Evolutionary conservation across 2,888 invertebrate genomes (phyloP).

Genomic region (Iselma pallidipennis): DNA sequence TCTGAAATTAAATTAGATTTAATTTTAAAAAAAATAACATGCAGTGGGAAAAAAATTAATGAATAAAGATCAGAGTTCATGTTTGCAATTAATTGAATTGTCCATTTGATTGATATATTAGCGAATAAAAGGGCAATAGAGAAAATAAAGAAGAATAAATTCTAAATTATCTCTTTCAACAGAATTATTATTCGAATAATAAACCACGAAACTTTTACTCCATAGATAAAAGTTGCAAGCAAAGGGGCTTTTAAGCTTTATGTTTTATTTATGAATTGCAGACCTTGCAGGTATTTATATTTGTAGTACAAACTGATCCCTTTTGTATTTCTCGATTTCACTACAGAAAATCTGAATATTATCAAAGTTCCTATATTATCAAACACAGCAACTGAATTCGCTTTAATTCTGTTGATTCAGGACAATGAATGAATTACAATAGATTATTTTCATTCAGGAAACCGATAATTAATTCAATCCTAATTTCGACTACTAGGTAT

Average conservation of each 20-base stretch:
- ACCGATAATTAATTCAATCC: not conserved
- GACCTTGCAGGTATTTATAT: conserved; percentile 5
- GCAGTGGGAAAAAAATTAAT: not conserved
- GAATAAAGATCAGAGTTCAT: not conserved
- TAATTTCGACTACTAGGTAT: too few species aligned
- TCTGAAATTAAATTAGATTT: not conserved
- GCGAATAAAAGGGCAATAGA: not conserved
- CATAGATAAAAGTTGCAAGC: not conserved
- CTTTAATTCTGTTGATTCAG: too few species aligned
- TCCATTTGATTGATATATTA: not conserved
- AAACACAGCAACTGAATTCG: too few species aligned
- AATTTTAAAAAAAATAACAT: not conserved
- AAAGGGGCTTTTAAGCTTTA: not conserved
- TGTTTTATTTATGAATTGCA: conserved; percentile 3
- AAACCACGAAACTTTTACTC: not conserved
- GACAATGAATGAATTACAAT: too few species aligned
- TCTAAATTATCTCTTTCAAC: not conserved
- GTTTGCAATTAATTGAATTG: not conserved
- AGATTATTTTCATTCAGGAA: not conserved
- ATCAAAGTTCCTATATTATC: too few species aligned
- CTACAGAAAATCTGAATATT: not conserved
- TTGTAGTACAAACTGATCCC: not conserved
- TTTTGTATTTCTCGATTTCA: too few species aligned
- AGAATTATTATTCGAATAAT: not conserved
- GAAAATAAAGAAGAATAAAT: not conserved